Evolutionary conservation across 2,113 vertebrate genomes (phyloP).

Genomic region (Scomber scombrus): DNA sequence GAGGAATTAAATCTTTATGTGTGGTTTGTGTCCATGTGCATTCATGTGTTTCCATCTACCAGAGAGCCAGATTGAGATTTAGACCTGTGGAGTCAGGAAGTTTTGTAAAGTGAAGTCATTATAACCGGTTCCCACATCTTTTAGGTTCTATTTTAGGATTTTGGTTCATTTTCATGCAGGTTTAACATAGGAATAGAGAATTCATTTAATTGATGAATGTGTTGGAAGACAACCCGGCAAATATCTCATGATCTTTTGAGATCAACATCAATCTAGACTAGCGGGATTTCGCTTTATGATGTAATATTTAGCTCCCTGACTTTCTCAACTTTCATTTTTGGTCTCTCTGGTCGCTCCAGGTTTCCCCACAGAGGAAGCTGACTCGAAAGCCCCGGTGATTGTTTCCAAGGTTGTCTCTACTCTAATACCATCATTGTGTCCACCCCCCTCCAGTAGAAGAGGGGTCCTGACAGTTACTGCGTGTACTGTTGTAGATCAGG

Average conservation of each 20-base stretch:
- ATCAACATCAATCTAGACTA: slow-evolving; percentile 10
- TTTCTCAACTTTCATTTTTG: slow-evolving; percentile 52
- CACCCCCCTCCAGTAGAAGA: slow-evolving; percentile 41
- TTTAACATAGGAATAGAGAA: slow-evolving; percentile 12
- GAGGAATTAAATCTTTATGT: slow-evolving; percentile 29
- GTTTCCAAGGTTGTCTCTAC: slow-evolving; percentile 56
- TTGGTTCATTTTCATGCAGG: slow-evolving; percentile 5
- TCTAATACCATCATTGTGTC: slow-evolving; percentile 47
- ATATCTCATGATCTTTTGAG: not conserved
- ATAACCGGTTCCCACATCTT: not conserved
- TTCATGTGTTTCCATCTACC: slow-evolving; percentile 23
- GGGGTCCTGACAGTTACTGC: slow-evolving; percentile 63
- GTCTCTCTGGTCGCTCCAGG: slow-evolving; percentile 17
- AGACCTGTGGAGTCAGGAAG: slow-evolving; percentile 23
- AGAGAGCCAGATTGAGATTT: slow-evolving; percentile 25
- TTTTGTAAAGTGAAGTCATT: slow-evolving; percentile 51
- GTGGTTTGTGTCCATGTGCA: slow-evolving; percentile 28
- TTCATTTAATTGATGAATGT: slow-evolving; percentile 13
- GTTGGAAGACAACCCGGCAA: not conserved
- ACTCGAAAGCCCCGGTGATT: slow-evolving; percentile 35
- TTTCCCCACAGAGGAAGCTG: slow-evolving; percentile 53
- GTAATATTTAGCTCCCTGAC: slow-evolving; percentile 14
- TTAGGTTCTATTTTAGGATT: slow-evolving; percentile 10
- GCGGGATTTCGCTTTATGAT: not conserved
- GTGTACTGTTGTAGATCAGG: slow-evolving; percentile 55